Evolutionary conservation across 2,113 vertebrate species (phyloP).

Genomic region (Atrichornis clamosus): DNA sequence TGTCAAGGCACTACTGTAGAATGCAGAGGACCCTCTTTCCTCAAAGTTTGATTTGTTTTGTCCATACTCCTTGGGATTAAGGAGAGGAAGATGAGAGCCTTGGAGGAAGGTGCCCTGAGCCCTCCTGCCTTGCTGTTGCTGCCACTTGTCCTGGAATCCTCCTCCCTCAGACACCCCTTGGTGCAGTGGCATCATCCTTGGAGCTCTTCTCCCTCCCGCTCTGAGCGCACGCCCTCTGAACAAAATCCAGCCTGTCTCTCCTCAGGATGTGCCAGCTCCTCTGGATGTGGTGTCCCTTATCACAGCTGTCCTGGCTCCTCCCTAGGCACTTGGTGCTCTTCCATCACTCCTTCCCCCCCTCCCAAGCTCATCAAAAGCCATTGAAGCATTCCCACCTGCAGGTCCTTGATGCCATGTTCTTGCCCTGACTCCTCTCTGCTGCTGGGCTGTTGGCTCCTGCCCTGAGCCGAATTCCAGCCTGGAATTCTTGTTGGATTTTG

Average conservation of each 20-base stretch:
- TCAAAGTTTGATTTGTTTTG: not conserved
- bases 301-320: not conserved
- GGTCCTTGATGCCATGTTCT: too few species aligned
- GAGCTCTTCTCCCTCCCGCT: not conserved
- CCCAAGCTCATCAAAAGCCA: not conserved
- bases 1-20: rapidly evolving
- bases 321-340: not conserved
- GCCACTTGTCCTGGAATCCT: not conserved
- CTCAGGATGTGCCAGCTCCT: rapidly evolving
- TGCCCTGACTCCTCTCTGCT: rapidly evolving
- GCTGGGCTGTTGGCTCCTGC: not conserved
- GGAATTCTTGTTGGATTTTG: not conserved
- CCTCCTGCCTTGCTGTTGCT: not conserved
- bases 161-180: not conserved
- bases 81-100: not conserved
- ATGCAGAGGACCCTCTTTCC: rapidly evolving
- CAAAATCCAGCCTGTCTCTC: not conserved
- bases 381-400: not conserved
- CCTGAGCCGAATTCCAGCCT: not conserved
- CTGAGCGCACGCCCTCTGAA: rapidly evolving
- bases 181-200: rapidly evolving
- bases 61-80: rapidly evolving
- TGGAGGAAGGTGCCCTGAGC: not conserved
- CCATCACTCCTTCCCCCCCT: not conserved
- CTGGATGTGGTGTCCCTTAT: not conserved